phyloP scores from a whole-genome alignment of 2,797 vertebrate genomes.

The Periophthalmus magnuspinnatus region DNA sequence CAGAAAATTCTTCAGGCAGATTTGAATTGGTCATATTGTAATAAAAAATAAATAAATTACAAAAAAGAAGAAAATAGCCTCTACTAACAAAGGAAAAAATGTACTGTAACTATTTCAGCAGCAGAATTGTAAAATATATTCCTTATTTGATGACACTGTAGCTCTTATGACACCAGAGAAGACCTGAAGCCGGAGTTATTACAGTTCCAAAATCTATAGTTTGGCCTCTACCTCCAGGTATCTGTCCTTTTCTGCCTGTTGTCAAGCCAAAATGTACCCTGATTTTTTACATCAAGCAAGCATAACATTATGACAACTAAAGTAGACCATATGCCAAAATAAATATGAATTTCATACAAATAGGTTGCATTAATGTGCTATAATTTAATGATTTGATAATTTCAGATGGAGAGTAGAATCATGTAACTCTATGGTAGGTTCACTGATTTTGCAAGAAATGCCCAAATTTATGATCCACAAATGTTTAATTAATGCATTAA shows the following conservation, averaged over 20 bases:
- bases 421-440: too few species aligned
- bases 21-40: conserved; percentile 17
- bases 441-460: too few species aligned
- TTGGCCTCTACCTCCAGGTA: conserved; percentile 66
- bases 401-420: too few species aligned
- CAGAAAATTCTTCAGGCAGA: not conserved
- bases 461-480: too few species aligned
- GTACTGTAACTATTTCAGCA: conserved; percentile 1
- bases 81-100: conserved; percentile 32
- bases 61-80: not conserved
- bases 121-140: conserved; percentile 58
- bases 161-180: conserved; percentile 79
- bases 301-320: not conserved
- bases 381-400: too few species aligned
- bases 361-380: too few species aligned
- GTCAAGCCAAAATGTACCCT: conserved; percentile 10
- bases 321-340: not conserved
- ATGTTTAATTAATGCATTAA: not conserved
- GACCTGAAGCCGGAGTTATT: conserved; percentile 66
- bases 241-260: conserved; percentile 33
- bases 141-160: conserved; percentile 70
- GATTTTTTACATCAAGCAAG: not conserved
- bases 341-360: not conserved
- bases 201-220: conserved; percentile 66
- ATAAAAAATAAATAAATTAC: too few species aligned